Evolutionary conservation across 2,113 vertebrate genomes (phyloP), one percentile per base, ranked within the genome.

Genomic region (Phalacrocorax carbo): DNA sequence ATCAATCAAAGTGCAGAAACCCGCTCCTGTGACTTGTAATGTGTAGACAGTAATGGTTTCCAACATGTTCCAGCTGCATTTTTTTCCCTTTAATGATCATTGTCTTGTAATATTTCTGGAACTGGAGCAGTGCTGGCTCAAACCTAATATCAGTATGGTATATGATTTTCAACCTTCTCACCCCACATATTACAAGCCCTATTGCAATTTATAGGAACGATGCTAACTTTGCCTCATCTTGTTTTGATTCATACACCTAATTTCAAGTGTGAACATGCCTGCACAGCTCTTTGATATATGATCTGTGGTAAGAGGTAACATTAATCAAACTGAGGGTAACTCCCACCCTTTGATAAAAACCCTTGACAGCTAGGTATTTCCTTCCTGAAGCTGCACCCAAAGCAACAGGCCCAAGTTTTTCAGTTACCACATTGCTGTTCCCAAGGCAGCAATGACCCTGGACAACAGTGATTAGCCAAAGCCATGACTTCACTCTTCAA

Each of bases 311-410:
- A 86, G 76, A 94, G 61, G 88, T 57, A 86, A 66, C 84, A 95
- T 96, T 96, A 87, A 94, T 96, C 92, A 96, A 89, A 62, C 69
- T 83, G 90, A 96, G 95, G 82, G 82, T 48, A 75, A 76, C 83
- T 93, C 88, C 83, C 76, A 79, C 44, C 34, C 77, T 94, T 92
- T 85, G 91, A 91, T 90, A 97, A 94, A 75, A 93, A 69, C n/a
- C 80, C 77, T 77, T 92, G 85, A 81, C 86, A 95, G 84, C 15
- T 60, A 76, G 73, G 81, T 90, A 88, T 96, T 96, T 96, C 91
- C 93, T 81, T 90, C 86, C 77, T 30, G 1, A 83, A 94, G 61
- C 77, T 88, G 60, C 82, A 90, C 70, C 87, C 54, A 94, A 95
- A 91, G 62, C 83, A 86, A 82, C 0, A 82, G 44, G n/a, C 82